Evolutionary conservation across 2,888 invertebrate species (phyloP).

Genomic region (Microdon myrmicae): DNA sequence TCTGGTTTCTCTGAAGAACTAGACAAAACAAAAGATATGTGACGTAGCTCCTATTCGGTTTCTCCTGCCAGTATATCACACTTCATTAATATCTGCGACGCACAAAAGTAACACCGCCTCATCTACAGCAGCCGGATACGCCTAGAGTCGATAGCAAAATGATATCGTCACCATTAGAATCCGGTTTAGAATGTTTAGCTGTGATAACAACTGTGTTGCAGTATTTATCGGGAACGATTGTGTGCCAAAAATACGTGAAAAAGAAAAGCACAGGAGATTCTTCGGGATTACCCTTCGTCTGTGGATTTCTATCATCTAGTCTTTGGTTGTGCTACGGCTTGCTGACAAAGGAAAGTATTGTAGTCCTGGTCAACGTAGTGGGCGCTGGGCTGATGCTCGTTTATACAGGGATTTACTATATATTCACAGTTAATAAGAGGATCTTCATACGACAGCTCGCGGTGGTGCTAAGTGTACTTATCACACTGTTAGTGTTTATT

Average conservation of each 20-base stretch:
- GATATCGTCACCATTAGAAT: conserved; percentile 55
- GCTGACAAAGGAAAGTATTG: conserved; percentile 76
- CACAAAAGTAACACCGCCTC: no score
- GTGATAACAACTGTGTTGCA: conserved; percentile 83
- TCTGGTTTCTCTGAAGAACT: no score
- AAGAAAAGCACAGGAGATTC: conserved; percentile 82
- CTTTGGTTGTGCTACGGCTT: conserved; percentile 86
- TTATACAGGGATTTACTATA: conserved; percentile 78
- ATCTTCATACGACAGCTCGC: conserved; percentile 73
- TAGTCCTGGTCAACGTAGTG: conserved; percentile 80
- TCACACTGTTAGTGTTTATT: conserved; percentile 72
- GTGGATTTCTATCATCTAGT: conserved; percentile 78
- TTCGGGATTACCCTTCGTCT: conserved; percentile 80
- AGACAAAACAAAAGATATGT: no score
- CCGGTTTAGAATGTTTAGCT: conserved; percentile 69
- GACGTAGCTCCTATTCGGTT: no score
- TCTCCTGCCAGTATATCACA: no score
- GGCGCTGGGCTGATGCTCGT: conserved; percentile 77
- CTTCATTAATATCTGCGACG: no score
- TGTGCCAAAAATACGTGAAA: conserved; percentile 79
- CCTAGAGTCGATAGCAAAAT: no score
- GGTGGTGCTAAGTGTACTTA: conserved; percentile 69
- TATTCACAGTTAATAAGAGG: conserved; percentile 78
- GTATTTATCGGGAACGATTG: conserved; percentile 85
- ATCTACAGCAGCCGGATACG: no score